Percentiles rank a stretch among this genome's conserved stretches.
phyloP scores from a whole-genome alignment of 2,888 invertebrate genomes.

The Ophonus ardosiacus region DNA sequence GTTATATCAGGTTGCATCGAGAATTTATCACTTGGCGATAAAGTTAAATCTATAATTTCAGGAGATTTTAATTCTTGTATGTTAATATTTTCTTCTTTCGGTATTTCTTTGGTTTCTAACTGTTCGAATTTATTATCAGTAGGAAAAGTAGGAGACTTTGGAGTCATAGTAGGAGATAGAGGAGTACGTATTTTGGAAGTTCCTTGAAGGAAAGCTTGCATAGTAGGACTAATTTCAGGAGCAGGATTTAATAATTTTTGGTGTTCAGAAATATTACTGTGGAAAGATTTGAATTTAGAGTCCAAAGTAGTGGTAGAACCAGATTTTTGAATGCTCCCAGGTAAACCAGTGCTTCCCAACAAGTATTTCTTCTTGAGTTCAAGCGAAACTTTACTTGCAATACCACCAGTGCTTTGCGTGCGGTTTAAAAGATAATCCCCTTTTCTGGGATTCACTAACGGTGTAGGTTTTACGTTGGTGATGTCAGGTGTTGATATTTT shows the following conservation, averaged over 20 bases:
- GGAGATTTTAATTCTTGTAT: constrained; percentile 59
- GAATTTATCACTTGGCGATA: constrained; percentile 60
- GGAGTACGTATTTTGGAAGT: constrained; percentile 74
- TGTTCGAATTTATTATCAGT: constrained; percentile 47
- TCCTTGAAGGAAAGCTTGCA: constrained; percentile 83
- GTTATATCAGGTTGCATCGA: constrained; percentile 65
- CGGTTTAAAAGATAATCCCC: constrained; percentile 89
- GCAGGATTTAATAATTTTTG: constrained; percentile 91
- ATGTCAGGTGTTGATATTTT: constrained; percentile 68
- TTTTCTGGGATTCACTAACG: constrained; percentile 79
- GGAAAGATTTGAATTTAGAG: constrained; percentile 89
- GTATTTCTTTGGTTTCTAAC: constrained; percentile 6
- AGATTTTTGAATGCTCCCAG: constrained; percentile 87
- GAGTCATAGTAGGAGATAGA: constrained; percentile 70
- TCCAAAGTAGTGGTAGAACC: constrained; percentile 91
- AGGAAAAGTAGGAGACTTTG: constrained; percentile 58
- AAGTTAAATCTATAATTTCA: constrained; percentile 63
- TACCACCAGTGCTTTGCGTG: constrained; percentile 91
- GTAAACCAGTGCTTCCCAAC: constrained; percentile 83
- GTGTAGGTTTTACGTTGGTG: constrained; percentile 69
- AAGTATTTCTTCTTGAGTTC: constrained; percentile 92
- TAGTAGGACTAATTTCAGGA: constrained; percentile 82
- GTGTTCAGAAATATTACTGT: constrained; percentile 91
- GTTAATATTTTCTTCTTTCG: constrained; percentile 16
- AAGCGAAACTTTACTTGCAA: constrained; percentile 91